A percentile compares a stretch with the other conserved stretches of the same genome.
These are phyloP conservation scores for Pristionchus fissidentatus DNA, from an alignment of 2,888 invertebrate genomes.

Conservation along the genomic window DNA sequence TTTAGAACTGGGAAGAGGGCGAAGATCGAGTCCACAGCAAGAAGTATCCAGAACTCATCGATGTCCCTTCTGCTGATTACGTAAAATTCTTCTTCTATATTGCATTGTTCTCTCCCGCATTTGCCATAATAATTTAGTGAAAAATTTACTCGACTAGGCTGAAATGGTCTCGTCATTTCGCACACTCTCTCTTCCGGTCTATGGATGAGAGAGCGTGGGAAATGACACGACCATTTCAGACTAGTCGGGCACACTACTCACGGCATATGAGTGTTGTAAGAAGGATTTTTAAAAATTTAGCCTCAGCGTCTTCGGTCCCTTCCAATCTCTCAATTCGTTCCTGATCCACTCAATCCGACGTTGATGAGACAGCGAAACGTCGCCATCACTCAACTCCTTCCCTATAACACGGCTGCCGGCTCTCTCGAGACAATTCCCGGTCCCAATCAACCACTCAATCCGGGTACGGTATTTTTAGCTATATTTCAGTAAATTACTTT, in stretches of 20 bases:
- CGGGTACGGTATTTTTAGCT: neutral
- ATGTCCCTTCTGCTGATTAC: neutral
- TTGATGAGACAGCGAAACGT: conserved; percentile 15
- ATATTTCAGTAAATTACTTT: too few species aligned
- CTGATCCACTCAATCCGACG: conserved; percentile 17
- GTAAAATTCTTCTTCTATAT: neutral
- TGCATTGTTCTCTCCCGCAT: neutral
- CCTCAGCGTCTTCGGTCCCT: conserved; percentile 12
- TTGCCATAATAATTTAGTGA: neutral
- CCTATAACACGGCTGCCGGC: neutral
- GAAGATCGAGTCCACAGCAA: neutral
- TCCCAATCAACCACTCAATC: conserved; percentile 11
- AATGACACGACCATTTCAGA: too few species aligned
- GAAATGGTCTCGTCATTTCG: neutral
- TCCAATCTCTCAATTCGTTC: conserved; percentile 30
- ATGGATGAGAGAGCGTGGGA: too few species aligned
- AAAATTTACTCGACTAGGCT: too few species aligned
- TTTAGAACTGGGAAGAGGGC: conserved; percentile 1
- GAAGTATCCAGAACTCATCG: conserved; percentile 18
- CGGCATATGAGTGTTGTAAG: neutral
- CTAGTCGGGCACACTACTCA: too few species aligned
- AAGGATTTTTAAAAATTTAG: neutral
- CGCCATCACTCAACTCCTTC: neutral
- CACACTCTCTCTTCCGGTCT: too few species aligned
- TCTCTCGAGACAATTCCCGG: conserved; percentile 19